Conservation (phyloP, 2,113 vertebrate species). For the Xiphophorus hellerii region DNA sequence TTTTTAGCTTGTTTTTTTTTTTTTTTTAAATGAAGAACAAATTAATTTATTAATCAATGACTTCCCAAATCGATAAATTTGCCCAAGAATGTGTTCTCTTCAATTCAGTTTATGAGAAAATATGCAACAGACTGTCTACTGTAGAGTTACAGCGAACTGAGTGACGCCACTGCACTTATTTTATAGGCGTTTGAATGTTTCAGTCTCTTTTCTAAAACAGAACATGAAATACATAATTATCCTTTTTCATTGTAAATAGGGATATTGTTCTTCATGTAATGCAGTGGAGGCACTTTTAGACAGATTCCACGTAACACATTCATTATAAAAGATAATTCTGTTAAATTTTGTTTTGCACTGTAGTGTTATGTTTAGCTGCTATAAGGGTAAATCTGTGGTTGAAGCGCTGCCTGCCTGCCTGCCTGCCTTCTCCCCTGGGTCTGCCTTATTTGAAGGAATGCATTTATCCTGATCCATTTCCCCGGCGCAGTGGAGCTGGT, state of each 20-base stretch:
- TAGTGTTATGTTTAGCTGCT: background rate
- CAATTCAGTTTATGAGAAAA: too few relatives aligned
- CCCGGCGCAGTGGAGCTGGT: constrained; percentile 81
- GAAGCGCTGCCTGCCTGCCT: constrained; percentile 8
- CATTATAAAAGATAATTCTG: background rate
- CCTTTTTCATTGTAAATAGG: background rate
- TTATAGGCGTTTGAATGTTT: too few relatives aligned
- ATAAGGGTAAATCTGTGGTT: background rate
- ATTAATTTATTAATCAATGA: background rate
- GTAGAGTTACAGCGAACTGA: too few relatives aligned
- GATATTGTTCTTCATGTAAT: background rate
- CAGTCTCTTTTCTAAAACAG: background rate
- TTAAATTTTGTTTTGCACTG: background rate
- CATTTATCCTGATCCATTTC: constrained; percentile 68
- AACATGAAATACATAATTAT: background rate
- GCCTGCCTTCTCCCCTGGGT: constrained; percentile 35
- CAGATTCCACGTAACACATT: background rate
- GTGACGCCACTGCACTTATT: too few relatives aligned
- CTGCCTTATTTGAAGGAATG: constrained; percentile 81
- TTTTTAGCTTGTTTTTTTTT: background rate
- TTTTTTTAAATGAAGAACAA: background rate
- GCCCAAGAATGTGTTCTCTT: background rate
- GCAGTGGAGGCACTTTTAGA: background rate
- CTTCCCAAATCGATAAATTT: background rate
- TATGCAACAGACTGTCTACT: too few relatives aligned